phyloP scores from a whole-genome alignment of 2,797 vertebrate species.

The Borostomias antarcticus region DNA sequence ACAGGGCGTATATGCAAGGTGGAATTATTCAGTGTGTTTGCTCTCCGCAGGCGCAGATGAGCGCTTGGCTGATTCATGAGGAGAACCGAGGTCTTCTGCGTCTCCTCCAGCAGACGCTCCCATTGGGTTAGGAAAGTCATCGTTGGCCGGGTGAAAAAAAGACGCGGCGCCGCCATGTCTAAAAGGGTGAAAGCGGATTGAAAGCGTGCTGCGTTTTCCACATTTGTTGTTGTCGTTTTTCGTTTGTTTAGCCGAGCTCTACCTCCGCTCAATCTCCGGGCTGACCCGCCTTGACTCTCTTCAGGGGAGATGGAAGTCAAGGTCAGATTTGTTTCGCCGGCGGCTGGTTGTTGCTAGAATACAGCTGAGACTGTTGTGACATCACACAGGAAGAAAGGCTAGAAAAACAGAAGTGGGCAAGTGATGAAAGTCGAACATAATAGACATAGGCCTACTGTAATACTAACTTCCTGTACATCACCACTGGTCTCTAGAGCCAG shows the following conservation, averaged over 20 bases:
- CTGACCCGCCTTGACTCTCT: background rate
- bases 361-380: no score
- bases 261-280: background rate
- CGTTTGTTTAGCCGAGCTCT: background rate
- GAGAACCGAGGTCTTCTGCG: slow-evolving; percentile 45
- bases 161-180: background rate
- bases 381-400: no score
- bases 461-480: no score
- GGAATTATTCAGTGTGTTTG: slow-evolving; percentile 62
- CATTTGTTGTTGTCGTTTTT: slow-evolving; percentile 8
- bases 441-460: no score
- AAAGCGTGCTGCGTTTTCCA: background rate
- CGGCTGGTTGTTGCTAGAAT: background rate
- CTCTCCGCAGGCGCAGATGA: slow-evolving; percentile 19
- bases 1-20: background rate
- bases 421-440: no score
- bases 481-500: no score
- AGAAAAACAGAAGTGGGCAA: no score
- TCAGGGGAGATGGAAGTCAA: background rate
- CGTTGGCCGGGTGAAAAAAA: background rate
- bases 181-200: background rate
- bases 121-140: slow-evolving; percentile 15
- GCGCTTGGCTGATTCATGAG: slow-evolving; percentile 47
- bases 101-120: slow-evolving; percentile 22
- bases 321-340: no score